Evolutionary conservation across 2,113 vertebrate species (phyloP).

Genomic region (Ancistrus triradiatus): DNA sequence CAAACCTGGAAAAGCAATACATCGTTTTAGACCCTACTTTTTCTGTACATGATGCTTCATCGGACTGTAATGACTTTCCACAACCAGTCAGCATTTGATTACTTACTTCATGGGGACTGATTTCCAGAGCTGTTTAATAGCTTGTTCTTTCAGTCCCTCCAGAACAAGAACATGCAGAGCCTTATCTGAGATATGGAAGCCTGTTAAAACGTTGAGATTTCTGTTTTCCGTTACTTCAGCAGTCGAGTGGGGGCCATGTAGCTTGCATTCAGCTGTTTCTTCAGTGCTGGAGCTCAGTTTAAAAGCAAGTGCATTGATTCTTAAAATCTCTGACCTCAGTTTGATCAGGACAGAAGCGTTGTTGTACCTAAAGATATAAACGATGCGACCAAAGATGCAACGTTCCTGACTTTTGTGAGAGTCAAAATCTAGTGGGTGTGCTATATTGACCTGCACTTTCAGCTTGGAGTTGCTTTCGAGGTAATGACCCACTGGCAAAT

Average conservation of each 20-base stretch:
- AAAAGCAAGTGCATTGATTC: slow-evolving; percentile 69
- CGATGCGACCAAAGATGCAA: slow-evolving; percentile 65
- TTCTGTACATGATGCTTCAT: not conserved
- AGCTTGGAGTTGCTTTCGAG: slow-evolving; percentile 67
- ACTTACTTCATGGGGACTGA: slow-evolving; percentile 58
- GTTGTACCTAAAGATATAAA: slow-evolving; percentile 66
- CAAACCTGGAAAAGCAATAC: slow-evolving; percentile 59
- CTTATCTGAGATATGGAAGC: slow-evolving; percentile 78
- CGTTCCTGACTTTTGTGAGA: not conserved
- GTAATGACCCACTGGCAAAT: slow-evolving; percentile 67
- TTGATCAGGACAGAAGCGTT: slow-evolving; percentile 50
- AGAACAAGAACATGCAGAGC: slow-evolving; percentile 72
- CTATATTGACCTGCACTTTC: slow-evolving; percentile 71
- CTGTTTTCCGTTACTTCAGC: slow-evolving; percentile 47
- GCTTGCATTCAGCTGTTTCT: slow-evolving; percentile 44
- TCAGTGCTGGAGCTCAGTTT: slow-evolving; percentile 48
- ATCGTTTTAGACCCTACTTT: not conserved
- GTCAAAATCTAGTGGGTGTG: slow-evolving; percentile 50
- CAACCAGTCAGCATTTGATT: not conserved
- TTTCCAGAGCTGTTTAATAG: slow-evolving; percentile 71
- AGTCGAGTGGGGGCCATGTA: slow-evolving; percentile 56
- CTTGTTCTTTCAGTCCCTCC: slow-evolving; percentile 76
- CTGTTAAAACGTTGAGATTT: slow-evolving; percentile 72
- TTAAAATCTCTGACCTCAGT: slow-evolving; percentile 66
- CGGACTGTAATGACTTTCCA: too few species aligned